A percentile compares a stretch with the other conserved stretches of the same genome.
These are phyloP conservation scores for Prosopocoilus inquinatus DNA, from an alignment of 2,888 invertebrate species.

Conservation along the genomic window DNA sequence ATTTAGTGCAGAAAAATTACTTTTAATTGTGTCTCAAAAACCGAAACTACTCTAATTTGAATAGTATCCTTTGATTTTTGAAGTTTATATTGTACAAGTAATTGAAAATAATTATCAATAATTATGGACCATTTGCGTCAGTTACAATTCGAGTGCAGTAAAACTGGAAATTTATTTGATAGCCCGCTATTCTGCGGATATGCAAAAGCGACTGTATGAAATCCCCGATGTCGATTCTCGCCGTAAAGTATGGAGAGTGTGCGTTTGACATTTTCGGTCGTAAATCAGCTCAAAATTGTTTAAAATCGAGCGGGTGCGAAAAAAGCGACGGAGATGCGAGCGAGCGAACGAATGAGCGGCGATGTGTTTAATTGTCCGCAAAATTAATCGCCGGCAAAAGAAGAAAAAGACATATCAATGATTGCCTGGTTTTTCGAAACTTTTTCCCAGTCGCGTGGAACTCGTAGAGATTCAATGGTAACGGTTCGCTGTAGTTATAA, in stretches of 20 bases:
- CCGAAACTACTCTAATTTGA: too few relatives aligned
- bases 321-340: too few relatives aligned
- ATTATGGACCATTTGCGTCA: too few relatives aligned
- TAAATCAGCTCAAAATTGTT: neutral
- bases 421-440: neutral
- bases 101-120: too few relatives aligned
- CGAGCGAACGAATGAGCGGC: neutral
- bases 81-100: too few relatives aligned
- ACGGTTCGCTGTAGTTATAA: neutral
- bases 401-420: too few relatives aligned
- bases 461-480: neutral
- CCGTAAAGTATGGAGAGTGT: slow-evolving; percentile 1
- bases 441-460: neutral
- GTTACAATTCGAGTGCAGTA: too few relatives aligned
- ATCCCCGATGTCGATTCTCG: neutral
- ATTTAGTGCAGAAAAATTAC: too few relatives aligned
- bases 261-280: neutral
- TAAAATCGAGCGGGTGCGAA: neutral
- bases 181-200: neutral
- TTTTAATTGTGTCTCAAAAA: too few relatives aligned
- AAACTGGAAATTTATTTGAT: too few relatives aligned
- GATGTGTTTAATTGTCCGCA: neutral
- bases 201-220: neutral
- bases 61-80: too few relatives aligned
- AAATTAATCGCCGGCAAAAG: neutral